phyloP scores from a whole-genome alignment of 2,888 invertebrate genomes.

The Cancer borealis region DNA sequence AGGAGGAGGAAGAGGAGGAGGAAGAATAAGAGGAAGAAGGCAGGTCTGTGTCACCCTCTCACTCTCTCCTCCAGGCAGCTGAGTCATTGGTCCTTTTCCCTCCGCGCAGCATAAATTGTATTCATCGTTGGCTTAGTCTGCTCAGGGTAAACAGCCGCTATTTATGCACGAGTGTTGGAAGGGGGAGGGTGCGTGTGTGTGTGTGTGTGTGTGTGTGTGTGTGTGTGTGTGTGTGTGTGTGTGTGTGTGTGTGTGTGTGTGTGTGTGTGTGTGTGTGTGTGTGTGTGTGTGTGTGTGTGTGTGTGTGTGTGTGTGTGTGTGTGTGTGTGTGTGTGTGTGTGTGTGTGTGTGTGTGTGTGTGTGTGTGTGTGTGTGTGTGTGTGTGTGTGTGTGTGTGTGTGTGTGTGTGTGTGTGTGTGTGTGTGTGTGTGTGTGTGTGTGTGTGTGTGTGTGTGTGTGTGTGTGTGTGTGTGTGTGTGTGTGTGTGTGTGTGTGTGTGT shows the following conservation, averaged over 20 bases:
- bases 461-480: not conserved
- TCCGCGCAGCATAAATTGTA: conserved; percentile 11
- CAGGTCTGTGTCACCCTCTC: not conserved
- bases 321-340: not conserved
- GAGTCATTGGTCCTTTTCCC: not conserved
- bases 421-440: not conserved
- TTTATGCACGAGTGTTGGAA: not conserved
- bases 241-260: conserved; percentile 24
- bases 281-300: not conserved
- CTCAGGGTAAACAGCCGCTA: conserved; percentile 2
- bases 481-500: not conserved
- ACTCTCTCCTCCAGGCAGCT: not conserved
- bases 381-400: not conserved
- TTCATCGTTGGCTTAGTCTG: conserved; percentile 2
- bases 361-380: not conserved
- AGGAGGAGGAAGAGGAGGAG: not conserved
- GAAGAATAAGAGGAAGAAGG: not conserved
- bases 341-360: not conserved
- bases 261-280: not conserved
- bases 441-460: not conserved
- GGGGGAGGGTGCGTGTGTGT: not conserved
- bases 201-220: conserved; percentile 16
- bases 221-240: conserved; percentile 32
- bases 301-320: not conserved
- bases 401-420: not conserved